These are phyloP conservation scores for Scaptomyza hsui DNA, from an alignment of 1,140 invertebrate species.

Conservation along the genomic window DNA sequence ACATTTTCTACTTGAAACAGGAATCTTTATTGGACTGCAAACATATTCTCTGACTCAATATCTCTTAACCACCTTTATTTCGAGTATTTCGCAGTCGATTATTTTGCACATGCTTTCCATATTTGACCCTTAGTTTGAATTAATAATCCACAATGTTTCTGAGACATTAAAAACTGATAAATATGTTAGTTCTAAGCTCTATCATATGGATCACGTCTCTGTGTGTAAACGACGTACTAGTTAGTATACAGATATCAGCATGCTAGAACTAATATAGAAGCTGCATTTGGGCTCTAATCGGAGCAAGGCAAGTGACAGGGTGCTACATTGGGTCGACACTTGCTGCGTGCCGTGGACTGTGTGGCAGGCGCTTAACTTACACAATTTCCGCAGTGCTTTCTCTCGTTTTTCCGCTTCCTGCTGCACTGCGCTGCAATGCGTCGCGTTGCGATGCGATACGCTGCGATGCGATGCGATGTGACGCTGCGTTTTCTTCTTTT, in stretches of 20 bases:
- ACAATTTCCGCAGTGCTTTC: conserved; percentile 61
- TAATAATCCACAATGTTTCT: too few relatives aligned
- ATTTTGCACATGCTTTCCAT: too few relatives aligned
- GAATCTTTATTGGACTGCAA: too few relatives aligned
- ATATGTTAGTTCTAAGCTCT: neutral
- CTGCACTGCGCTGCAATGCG: conserved; percentile 11
- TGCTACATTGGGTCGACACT: conserved; percentile 3
- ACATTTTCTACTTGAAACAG: too few relatives aligned
- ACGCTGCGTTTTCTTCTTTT: conserved; percentile 39
- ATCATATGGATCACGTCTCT: conserved; percentile 7
- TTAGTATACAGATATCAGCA: conserved; percentile 3
- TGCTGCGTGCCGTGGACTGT: conserved; percentile 8
- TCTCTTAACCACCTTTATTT: too few relatives aligned
- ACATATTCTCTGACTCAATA: too few relatives aligned
- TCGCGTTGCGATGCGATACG: neutral
- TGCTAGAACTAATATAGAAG: neutral
- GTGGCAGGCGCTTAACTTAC: conserved; percentile 50
- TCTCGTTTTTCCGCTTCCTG: conserved; percentile 39
- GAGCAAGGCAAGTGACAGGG: conserved; percentile 6
- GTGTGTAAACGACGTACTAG: conserved; percentile 9
- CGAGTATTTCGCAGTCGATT: too few relatives aligned
- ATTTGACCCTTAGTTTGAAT: too few relatives aligned
- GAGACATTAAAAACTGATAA: too few relatives aligned
- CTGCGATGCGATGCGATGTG: conserved; percentile 2
- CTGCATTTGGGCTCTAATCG: conserved; percentile 12